phyloP scores from a whole-genome alignment of 2,797 vertebrate genomes.

The Megalops cyprinoides region DNA sequence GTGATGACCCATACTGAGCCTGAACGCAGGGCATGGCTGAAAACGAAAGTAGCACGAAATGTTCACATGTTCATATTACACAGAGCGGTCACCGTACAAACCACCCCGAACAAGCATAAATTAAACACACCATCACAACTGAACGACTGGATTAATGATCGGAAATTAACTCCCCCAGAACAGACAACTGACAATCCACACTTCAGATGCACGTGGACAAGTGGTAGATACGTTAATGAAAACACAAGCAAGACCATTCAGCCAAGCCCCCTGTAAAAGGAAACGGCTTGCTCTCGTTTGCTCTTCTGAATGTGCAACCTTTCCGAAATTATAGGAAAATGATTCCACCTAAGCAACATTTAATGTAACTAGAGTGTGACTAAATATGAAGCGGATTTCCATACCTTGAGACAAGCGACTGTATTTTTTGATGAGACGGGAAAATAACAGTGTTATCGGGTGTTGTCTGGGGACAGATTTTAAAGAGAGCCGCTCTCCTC shows the following conservation, averaged over 20 bases:
- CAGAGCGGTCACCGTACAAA: constrained; percentile 40
- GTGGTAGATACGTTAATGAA: constrained; percentile 29
- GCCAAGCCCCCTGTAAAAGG: too few species aligned
- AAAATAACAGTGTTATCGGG: constrained; percentile 80
- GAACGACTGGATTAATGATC: background rate
- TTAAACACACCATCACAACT: background rate
- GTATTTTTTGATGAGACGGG: constrained; percentile 82
- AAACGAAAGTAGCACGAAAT: constrained; percentile 75
- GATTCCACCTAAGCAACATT: background rate
- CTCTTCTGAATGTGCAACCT: background rate
- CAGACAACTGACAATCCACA: background rate
- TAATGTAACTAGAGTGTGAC: background rate
- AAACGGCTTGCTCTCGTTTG: background rate
- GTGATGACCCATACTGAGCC: constrained; percentile 95
- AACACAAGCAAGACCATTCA: constrained; percentile 19
- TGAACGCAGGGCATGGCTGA: constrained; percentile 95
- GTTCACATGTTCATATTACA: constrained; percentile 63
- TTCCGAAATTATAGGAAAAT: background rate
- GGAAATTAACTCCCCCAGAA: too few species aligned
- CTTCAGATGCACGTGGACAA: background rate
- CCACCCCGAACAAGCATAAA: background rate
- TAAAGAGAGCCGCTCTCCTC: constrained; percentile 67
- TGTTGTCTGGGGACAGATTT: constrained; percentile 67
- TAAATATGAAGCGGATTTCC: constrained; percentile 33
- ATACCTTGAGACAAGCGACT: constrained; percentile 88